Evolutionary conservation across 1,140 invertebrate genomes (phyloP), one percentile per base, ranked within the genome.

Genomic region (Atta cephalotes): DNA sequence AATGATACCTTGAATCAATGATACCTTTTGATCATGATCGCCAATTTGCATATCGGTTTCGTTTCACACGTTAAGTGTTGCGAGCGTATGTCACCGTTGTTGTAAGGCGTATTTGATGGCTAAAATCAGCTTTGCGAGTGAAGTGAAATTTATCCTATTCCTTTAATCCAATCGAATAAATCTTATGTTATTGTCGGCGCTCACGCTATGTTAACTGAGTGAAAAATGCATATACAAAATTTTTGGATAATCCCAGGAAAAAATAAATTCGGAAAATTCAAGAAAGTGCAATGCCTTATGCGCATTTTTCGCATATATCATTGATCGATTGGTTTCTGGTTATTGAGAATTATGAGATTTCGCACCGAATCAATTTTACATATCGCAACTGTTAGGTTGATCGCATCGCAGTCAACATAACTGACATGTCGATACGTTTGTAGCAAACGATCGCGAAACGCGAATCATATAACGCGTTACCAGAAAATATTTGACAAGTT

Each of bases 291-390:
- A 28, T 2, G 6, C 5, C 1, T 6, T 1, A 58, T 14, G 45
- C 1, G 56, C 6, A 21, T n/a, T 49, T 31, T n/a, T 28, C 21
- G 21, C 14, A 14, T 12, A 66, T 28, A 5, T 53, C 45, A 16
- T n/a, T 49, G 68, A 84, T 74, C 39, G 70, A 84, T 82, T 53
- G 66, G 7, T 49, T 31, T 51, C 53, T 39, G 28, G 70, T 84
- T 84, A 84, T 84, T 84, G 80, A 84, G 70, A 74, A 76, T 84
- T 84, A 84, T 84, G 80, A 39, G 80, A 84, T 76, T 63, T 84
- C 70, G 80, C 80, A 49, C 80, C 45, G 70, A 56, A 62, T 84
- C 70, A 84, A 76, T 84, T 84, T 74, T 84, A 84, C 56, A 56
- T 70, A 62, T 70, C 68, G 56, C 56, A 76, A 74, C 56, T 21